These are phyloP conservation scores for Diorhabda carinulata DNA, from an alignment of 1,140 invertebrate species.

Conservation along the genomic window DNA sequence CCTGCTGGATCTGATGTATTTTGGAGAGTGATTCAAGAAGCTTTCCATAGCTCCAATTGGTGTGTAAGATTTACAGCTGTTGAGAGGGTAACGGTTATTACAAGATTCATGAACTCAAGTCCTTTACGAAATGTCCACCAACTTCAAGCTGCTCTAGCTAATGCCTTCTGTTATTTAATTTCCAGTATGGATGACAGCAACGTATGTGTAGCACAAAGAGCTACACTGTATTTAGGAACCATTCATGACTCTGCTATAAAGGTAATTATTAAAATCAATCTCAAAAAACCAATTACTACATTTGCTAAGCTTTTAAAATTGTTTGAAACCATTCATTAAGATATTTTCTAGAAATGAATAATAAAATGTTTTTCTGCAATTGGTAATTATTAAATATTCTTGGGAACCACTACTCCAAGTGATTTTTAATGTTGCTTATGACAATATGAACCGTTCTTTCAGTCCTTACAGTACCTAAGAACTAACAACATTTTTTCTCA, in stretches of 20 bases:
- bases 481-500: no score
- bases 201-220: conserved; percentile 89
- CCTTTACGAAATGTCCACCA: conserved; percentile 77
- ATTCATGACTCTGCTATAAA: conserved; percentile 83
- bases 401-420: no score
- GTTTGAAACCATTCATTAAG: no score
- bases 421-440: no score
- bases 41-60: conserved; percentile 90
- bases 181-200: conserved; percentile 94
- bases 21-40: conserved; percentile 89
- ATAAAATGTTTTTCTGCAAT: no score
- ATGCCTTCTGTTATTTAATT: conserved; percentile 95
- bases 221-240: conserved; percentile 89
- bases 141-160: conserved; percentile 90
- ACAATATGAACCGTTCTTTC: no score
- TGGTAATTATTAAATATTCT: no score
- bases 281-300: no score
- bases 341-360: no score
- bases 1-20: conserved; percentile 90
- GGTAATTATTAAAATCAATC: conserved; percentile 47
- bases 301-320: no score
- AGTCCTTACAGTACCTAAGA: no score
- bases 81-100: conserved; percentile 87
- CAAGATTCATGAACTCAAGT: conserved; percentile 87
- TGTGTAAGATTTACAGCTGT: conserved; percentile 87